These are phyloP conservation scores for Noctua comes DNA, from an alignment of 2,888 invertebrate species.

Conservation along the genomic window DNA sequence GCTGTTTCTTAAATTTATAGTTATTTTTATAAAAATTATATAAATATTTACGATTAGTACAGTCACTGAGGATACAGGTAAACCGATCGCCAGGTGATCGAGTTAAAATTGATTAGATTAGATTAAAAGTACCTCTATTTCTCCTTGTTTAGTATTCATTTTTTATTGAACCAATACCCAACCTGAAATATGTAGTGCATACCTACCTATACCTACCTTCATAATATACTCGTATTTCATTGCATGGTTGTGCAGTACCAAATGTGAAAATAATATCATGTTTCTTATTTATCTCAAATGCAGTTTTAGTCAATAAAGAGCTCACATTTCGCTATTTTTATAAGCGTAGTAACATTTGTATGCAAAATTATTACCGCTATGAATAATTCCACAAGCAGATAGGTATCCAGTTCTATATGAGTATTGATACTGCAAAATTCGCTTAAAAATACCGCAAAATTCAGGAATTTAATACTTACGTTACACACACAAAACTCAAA, in stretches of 20 bases:
- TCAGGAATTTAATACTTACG: neutral
- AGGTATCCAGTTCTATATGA: neutral
- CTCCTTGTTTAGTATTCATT: neutral
- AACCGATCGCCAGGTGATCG: neutral
- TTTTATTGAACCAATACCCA: no score
- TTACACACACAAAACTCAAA: neutral
- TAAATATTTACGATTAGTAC: no score
- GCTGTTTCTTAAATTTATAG: no score
- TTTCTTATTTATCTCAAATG: constrained; percentile 4
- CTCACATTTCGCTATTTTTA: neutral
- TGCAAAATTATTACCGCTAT: neutral
- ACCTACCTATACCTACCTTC: no score
- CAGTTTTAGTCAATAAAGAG: constrained; percentile 1
- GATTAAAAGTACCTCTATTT: neutral
- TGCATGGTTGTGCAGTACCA: neutral
- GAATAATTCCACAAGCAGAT: constrained; percentile 8
- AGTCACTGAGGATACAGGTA: no score
- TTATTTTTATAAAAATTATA: no score
- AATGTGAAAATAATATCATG: neutral
- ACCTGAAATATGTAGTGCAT: no score
- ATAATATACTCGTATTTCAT: neutral
- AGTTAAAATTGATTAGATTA: neutral
- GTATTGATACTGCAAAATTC: neutral
- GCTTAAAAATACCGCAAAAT: neutral
- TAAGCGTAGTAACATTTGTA: neutral